Base-by-base conservation (phyloP, 37 sponge, comb jelly and placozoan species). In the Chondrosia reniformis region DNA sequence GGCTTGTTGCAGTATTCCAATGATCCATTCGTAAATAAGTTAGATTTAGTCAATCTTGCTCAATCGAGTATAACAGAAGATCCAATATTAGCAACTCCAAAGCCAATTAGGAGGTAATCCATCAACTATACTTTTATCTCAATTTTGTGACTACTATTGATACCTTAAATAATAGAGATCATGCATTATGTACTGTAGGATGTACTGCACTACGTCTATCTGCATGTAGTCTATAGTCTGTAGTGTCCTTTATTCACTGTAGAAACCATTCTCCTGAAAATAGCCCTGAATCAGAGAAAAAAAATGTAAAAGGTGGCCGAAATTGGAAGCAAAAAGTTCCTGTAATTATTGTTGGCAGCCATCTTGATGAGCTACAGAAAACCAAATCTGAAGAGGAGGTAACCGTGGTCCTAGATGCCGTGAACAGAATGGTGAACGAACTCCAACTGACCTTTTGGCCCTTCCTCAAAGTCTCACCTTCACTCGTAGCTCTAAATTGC, bases 271-370 rank as follows among this genome's bases (percentile, higher is more conserved):
- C n/a, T n/a, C n/a, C n/a, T n/a, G n/a, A n/a, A n/a, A n/a, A n/a
- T n/a, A n/a, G n/a, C n/a, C n/a, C n/a, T n/a, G n/a, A n/a, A n/a
- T n/a, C n/a, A n/a, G n/a, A n/a, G n/a, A n/a, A n/a, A n/a, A n/a
- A n/a, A n/a, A n/a, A n/a, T n/a, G 61, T 19, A 6, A 59, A 59
- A 59, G 30, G 61, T 59, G 61, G 28, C 28, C 30, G 28, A 0
- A 76, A 66, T 32, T 66, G 76, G 34, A 46, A 81, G 39, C 85
- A 85, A 45, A 82, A 86, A 0, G 88, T 91, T 0, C 92, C 92
- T 0, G 84, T 91, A 27, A 33, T 91, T 4, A 62, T 91, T 63
- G 85, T 91, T 22, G 92, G 88, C 22, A 86, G 85, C 32, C 92
- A 91, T 30, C 78, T 79, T 36, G 92, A 91, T 41, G 69, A 62